Conservation (phyloP, 2,888 invertebrate species). For the Xylota segnis region DNA sequence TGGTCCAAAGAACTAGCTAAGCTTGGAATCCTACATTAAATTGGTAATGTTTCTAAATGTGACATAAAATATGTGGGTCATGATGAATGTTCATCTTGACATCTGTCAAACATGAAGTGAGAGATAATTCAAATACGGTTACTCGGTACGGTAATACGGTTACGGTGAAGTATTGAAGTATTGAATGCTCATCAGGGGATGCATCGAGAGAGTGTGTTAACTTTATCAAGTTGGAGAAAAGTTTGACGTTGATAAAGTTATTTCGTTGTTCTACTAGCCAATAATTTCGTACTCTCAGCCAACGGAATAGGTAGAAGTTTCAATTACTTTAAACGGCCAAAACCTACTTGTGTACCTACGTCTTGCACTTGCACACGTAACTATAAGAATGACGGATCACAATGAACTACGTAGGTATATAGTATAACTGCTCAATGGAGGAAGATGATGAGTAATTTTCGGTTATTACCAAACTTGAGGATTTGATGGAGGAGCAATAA, state of each 20-base stretch:
- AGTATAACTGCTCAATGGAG: not conserved
- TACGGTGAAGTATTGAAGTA: constrained; percentile 4
- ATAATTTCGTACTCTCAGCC: not conserved
- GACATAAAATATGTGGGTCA: too few species aligned
- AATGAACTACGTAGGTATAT: constrained; percentile 14
- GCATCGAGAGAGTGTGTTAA: not conserved
- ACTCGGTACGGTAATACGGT: too few species aligned
- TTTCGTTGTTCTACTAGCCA: not conserved
- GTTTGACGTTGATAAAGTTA: constrained; percentile 16
- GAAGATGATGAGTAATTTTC: constrained; percentile 48
- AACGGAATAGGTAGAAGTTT: constrained; percentile 53
- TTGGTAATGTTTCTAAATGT: too few species aligned
- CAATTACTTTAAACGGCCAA: constrained; percentile 45
- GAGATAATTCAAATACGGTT: too few species aligned
- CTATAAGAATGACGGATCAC: constrained; percentile 31
- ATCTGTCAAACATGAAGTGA: too few species aligned
- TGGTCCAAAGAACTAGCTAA: too few species aligned
- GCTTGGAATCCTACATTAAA: too few species aligned
- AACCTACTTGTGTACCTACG: constrained; percentile 11
- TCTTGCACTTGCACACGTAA: constrained; percentile 34
- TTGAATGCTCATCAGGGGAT: constrained; percentile 17
- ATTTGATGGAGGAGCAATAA: constrained; percentile 62
- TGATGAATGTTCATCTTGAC: too few species aligned
- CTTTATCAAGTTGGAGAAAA: not conserved
- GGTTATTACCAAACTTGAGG: constrained; percentile 72